Evolutionary conservation across 2,113 vertebrate genomes (phyloP).

Genomic region (Nicator chloris): DNA sequence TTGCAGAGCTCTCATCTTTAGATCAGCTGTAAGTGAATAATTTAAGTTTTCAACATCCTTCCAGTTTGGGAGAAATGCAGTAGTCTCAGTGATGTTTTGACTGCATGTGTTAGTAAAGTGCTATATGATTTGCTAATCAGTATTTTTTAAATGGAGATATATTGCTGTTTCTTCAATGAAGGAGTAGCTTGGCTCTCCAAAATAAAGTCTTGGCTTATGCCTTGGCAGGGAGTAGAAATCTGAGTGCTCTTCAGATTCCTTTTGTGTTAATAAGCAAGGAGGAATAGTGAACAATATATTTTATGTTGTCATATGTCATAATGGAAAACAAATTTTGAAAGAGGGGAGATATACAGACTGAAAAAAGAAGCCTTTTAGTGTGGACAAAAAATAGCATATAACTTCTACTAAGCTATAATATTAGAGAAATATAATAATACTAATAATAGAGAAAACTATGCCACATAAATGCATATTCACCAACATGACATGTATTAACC

Average conservation of each 20-base stretch:
- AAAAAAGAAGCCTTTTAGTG: not conserved
- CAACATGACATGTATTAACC: not conserved
- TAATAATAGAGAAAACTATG: not conserved
- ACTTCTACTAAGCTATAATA: not conserved
- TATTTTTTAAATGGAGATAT: slow-evolving; percentile 39
- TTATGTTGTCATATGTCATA: not conserved
- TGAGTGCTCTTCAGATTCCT: not conserved
- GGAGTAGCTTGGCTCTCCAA: not conserved
- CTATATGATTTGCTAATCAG: slow-evolving; percentile 30
- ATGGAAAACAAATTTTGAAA: not conserved
- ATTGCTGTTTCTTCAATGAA: not conserved
- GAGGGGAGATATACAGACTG: not conserved
- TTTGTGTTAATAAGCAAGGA: not conserved
- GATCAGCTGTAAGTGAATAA: slow-evolving; percentile 31
- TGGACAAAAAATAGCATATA: not conserved
- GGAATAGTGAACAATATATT: not conserved
- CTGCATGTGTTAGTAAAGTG: slow-evolving; percentile 30
- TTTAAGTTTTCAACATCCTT: slow-evolving; percentile 40
- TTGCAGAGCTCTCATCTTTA: not conserved
- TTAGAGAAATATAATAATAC: no score
- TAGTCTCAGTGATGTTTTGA: slow-evolving; percentile 35
- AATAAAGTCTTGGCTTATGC: not conserved
- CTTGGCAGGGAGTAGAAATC: not conserved
- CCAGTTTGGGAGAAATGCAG: not conserved
- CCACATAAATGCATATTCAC: not conserved